A percentile compares a stretch with the other conserved stretches of the same genome.
These are phyloP conservation scores for Epinephelus malabaricus DNA, from an alignment of 2,797 vertebrate species.

Conservation along the genomic window DNA sequence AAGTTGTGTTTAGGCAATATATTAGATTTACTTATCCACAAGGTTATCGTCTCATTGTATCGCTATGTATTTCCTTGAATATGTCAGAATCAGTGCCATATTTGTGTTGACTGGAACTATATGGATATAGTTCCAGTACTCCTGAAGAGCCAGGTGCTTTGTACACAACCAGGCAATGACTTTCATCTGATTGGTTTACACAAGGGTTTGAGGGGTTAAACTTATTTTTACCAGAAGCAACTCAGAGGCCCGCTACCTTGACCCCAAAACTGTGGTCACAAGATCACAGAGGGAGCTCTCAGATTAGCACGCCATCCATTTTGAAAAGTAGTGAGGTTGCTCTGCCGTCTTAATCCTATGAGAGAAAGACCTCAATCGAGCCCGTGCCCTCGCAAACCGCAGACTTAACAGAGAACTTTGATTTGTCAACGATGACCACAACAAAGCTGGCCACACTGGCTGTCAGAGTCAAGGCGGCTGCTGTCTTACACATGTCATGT, in stretches of 20 bases:
- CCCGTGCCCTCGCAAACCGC: slow-evolving; percentile 71
- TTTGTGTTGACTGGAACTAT: background rate
- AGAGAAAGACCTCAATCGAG: slow-evolving; percentile 64
- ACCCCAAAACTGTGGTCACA: slow-evolving; percentile 68
- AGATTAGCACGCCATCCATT: slow-evolving; percentile 76
- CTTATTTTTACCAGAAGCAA: slow-evolving; percentile 71
- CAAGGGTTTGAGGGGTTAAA: slow-evolving; percentile 58
- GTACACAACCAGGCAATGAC: slow-evolving; percentile 17
- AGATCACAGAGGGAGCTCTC: slow-evolving; percentile 69
- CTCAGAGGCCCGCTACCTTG: slow-evolving; percentile 56
- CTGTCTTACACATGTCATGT: slow-evolving; percentile 56
- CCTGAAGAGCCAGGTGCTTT: slow-evolving; percentile 34
- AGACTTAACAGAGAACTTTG: slow-evolving; percentile 80
- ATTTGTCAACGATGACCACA: slow-evolving; percentile 84
- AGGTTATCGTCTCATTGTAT: too few relatives aligned
- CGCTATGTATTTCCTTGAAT: too few relatives aligned
- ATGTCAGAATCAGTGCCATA: too few relatives aligned
- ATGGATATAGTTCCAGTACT: background rate
- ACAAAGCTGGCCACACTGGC: slow-evolving; percentile 72
- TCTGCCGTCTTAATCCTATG: slow-evolving; percentile 72
- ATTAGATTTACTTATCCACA: too few relatives aligned
- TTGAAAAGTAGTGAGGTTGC: slow-evolving; percentile 63
- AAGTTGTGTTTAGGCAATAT: background rate
- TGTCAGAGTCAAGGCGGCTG: slow-evolving; percentile 48
- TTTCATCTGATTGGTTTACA: slow-evolving; percentile 57